Percentiles rank a stretch among this genome's conserved stretches.
Evolutionary conservation across 2,888 invertebrate genomes (phyloP).

Genomic region (Dicyrtoma fusca): DNA sequence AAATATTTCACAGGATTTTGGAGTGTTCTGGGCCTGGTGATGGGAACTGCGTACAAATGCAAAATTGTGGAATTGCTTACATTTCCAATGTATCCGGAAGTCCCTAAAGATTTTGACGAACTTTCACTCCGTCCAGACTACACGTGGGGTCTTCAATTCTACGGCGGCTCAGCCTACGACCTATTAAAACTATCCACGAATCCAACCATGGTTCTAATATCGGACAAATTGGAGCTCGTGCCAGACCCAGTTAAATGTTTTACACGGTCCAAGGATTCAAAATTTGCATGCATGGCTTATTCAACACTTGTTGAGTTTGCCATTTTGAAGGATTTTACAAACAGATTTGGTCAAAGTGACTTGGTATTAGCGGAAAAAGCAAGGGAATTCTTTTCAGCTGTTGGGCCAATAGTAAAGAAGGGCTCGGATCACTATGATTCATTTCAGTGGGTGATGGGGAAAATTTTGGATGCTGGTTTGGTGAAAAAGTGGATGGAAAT

Average conservation of each 20-base stretch:
- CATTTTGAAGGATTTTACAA: conserved; percentile 12
- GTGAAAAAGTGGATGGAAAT: background rate
- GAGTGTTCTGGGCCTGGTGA: background rate
- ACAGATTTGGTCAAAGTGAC: conserved; percentile 10
- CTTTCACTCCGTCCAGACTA: background rate
- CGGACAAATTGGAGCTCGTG: conserved; percentile 4
- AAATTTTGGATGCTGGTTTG: conserved; percentile 3
- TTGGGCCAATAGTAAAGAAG: conserved; percentile 5
- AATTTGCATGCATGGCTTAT: conserved; percentile 12
- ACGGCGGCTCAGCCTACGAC: conserved; percentile 13
- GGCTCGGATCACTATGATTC: background rate
- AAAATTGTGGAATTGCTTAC: background rate
- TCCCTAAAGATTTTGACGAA: conserved; percentile 9
- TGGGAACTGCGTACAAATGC: conserved; percentile 6
- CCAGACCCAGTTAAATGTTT: background rate
- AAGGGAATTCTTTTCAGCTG: conserved; percentile 9
- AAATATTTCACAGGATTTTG: conserved; percentile 13
- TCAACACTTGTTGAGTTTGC: conserved; percentile 6
- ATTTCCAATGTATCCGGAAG: background rate
- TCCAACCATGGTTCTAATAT: background rate
- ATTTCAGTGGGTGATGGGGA: conserved; percentile 10
- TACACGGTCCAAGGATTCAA: background rate
- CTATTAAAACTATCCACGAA: conserved; percentile 2
- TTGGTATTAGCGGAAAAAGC: background rate
- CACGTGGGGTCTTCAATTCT: conserved; percentile 11